Percentiles rank a stretch among this genome's conserved stretches.
phyloP scores from a whole-genome alignment of 2,113 vertebrate genomes.

The Spilogale gracilis region DNA sequence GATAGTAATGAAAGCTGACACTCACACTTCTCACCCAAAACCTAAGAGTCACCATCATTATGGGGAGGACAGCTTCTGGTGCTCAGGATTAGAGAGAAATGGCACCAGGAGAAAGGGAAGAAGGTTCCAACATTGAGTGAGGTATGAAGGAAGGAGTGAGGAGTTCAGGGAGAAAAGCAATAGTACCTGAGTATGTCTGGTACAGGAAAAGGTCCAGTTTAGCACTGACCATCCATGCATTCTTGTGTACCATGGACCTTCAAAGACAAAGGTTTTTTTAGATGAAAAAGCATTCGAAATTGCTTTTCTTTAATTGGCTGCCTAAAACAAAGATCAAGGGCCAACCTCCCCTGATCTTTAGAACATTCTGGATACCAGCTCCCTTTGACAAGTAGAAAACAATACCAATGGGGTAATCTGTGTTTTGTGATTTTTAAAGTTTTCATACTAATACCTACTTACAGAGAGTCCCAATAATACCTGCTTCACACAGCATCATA shows the following conservation, averaged over 20 bases:
- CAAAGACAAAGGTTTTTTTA: conserved; percentile 15
- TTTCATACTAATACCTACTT: neutral
- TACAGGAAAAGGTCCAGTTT: conserved; percentile 89
- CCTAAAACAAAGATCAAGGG: neutral
- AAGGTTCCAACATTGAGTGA: neutral
- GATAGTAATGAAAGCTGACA: neutral
- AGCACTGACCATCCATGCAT: conserved; percentile 89
- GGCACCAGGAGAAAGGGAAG: neutral
- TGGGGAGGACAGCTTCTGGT: neutral
- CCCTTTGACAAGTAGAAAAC: neutral
- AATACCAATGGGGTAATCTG: neutral
- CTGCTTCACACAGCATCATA: neutral
- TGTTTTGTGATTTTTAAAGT: conserved; percentile 42
- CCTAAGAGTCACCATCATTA: neutral
- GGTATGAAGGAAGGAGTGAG: fast-evolving
- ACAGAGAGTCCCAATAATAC: neutral
- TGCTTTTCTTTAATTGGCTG: neutral
- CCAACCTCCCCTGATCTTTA: neutral
- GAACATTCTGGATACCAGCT: neutral
- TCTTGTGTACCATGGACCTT: conserved; percentile 86
- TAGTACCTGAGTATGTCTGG: conserved; percentile 88
- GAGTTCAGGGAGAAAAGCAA: neutral
- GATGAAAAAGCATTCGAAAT: neutral
- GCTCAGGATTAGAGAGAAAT: neutral
- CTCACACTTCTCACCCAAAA: neutral